These are phyloP conservation scores for Megaptera novaeangliae DNA, from an alignment of 2,113 vertebrate genomes.

Conservation along the genomic window DNA sequence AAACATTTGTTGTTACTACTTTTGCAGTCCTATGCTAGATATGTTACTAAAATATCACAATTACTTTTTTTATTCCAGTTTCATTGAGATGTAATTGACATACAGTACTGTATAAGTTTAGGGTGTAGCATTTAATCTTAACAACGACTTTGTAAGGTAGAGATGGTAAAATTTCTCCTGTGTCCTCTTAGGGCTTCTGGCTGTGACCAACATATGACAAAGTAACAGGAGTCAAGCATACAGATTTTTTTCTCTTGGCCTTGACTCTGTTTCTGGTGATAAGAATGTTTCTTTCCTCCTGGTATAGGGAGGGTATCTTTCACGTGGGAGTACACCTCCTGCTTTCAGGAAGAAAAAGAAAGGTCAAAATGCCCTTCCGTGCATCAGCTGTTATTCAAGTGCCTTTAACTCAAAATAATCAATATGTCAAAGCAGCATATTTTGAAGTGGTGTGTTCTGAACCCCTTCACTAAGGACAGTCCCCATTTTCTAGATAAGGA, in stretches of 20 bases:
- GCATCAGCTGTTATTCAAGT: neutral
- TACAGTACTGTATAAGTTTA: neutral
- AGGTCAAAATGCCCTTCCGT: neutral
- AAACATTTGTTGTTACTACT: neutral
- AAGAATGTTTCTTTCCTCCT: neutral
- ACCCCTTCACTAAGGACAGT: neutral
- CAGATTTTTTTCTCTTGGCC: neutral
- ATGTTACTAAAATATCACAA: neutral
- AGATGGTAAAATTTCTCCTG: neutral
- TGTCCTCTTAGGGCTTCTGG: neutral
- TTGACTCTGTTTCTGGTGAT: neutral
- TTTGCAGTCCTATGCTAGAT: neutral
- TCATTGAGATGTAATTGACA: neutral
- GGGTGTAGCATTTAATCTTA: neutral
- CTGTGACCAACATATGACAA: neutral
- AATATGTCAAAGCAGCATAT: neutral
- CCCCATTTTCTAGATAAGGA: neutral
- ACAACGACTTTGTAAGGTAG: neutral
- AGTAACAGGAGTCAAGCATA: neutral
- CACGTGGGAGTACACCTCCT: neutral
- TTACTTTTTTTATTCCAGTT: neutral
- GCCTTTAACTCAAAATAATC: neutral
- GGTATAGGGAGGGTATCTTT: neutral
- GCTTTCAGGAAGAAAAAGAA: neutral
- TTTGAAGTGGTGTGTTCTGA: neutral